Conservation (phyloP, 2,888 invertebrate species). For the Lydus trimaculatus region DNA sequence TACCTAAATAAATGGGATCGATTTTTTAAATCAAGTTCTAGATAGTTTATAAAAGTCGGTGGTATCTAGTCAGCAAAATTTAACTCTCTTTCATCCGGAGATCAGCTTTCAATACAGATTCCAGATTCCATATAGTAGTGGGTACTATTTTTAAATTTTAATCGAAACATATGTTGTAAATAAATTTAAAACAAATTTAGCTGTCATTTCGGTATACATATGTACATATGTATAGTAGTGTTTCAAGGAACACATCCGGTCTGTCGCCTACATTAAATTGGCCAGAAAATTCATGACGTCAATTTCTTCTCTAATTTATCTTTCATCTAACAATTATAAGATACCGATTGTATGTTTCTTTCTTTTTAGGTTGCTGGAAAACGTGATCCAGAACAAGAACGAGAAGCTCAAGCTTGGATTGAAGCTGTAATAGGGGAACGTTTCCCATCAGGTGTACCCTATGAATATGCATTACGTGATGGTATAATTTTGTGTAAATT, state of each 20-base stretch:
- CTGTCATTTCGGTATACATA: neutral
- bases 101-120: neutral
- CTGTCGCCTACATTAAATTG: neutral
- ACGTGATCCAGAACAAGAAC: conserved; percentile 80
- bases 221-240: too few species aligned
- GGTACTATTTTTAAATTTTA: neutral
- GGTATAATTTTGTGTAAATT: conserved; percentile 87
- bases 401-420: conserved; percentile 86
- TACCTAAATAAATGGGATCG: too few species aligned
- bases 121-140: too few species aligned
- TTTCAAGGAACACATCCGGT: neutral
- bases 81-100: neutral
- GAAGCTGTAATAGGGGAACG: conserved; percentile 81
- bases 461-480: conserved; percentile 82
- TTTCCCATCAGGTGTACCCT: conserved; percentile 74
- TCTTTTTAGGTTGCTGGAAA: conserved; percentile 78
- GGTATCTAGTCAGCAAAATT: neutral
- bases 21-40: too few species aligned
- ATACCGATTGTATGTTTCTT: too few species aligned
- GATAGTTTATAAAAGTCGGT: too few species aligned
- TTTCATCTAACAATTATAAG: too few species aligned
- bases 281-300: neutral
- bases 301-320: too few species aligned
- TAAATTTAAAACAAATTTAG: neutral
- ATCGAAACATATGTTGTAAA: neutral